These are phyloP conservation scores for Anolis carolinensis DNA, from an alignment of 2,113 vertebrate genomes.

Conservation along the genomic window DNA sequence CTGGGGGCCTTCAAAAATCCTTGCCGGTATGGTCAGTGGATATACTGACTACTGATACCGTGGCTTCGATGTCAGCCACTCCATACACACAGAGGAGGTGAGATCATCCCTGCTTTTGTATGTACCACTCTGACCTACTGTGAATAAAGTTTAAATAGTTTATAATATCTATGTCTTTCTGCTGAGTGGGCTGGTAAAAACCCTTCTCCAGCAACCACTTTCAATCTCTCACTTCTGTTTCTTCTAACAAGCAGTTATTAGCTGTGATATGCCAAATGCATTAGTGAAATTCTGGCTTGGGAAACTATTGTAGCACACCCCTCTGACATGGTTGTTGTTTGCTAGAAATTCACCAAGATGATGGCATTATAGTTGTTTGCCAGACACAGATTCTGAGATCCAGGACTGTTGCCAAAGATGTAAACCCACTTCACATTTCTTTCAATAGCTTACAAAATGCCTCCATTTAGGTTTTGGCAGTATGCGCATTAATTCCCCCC, in stretches of 20 bases:
- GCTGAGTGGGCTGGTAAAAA: no score
- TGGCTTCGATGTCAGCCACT: no score
- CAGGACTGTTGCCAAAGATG: background rate
- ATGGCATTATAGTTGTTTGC: background rate
- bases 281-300: background rate
- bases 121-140: no score
- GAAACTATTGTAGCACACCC: background rate
- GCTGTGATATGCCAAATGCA: background rate
- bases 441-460: background rate
- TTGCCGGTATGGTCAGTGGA: no score
- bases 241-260: background rate
- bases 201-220: no score
- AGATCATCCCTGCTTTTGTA: no score
- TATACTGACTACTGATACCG: no score
- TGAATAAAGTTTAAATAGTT: no score
- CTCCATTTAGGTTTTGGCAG: background rate
- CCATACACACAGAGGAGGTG: no score
- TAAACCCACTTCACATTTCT: background rate
- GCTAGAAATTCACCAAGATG: background rate
- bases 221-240: no score
- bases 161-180: no score
- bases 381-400: background rate
- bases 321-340: background rate
- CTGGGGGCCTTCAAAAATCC: no score
- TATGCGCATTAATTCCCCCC: background rate